Base-by-base conservation (phyloP, 2,888 invertebrate species). In the Pammene aurita region DNA sequence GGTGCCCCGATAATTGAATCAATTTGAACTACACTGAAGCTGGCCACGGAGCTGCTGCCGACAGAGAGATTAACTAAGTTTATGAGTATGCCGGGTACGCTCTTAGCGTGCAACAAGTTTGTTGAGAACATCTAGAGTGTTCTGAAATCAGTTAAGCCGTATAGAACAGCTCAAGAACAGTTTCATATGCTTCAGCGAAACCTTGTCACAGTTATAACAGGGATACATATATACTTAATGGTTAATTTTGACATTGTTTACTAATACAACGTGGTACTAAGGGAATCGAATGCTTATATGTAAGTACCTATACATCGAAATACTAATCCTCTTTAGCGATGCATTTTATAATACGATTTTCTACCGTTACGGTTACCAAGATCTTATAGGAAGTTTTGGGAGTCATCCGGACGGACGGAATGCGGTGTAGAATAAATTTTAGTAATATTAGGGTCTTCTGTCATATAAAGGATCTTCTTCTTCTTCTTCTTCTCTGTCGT, bases 1-100 rank as follows among this genome's bases (percentile, higher is more conserved):
- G 91, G 91, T 91, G 91, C 86, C 81, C 84, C 86, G 87, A 87
- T 92, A 92, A 92, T 92, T 85, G 86, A 92, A 91, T 92, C 90
- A 92, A 90, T 90, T 85, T 85, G 85, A 81, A 85, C 87, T 84
- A 85, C 86, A 85, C 78, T 82, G 85, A 82, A 87, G 87, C 86
- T 85, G 80, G 83, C 88, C 81, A 85, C 85, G 80, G 83, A 87
- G 81, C 83, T 85, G 86, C 86, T 84, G 81, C 88, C 85, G 86
- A 86, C 85, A 82, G 85, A 85, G 84, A 84, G 84, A 81, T 84
- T 90, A 91, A 92, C 91, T 90, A 85, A 90, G 90, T 92, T 91
- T 90, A 90, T 87, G 88, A 89, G 80, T 88, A 91, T 88, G 89
- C 84, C 83, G 83, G 84, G 82, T 86, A 87, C 87, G 88, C 90